Evolutionary conservation across 2,113 vertebrate genomes (phyloP), one percentile per base, ranked within the genome.

Genomic region (Clarias macrocephalus): DNA sequence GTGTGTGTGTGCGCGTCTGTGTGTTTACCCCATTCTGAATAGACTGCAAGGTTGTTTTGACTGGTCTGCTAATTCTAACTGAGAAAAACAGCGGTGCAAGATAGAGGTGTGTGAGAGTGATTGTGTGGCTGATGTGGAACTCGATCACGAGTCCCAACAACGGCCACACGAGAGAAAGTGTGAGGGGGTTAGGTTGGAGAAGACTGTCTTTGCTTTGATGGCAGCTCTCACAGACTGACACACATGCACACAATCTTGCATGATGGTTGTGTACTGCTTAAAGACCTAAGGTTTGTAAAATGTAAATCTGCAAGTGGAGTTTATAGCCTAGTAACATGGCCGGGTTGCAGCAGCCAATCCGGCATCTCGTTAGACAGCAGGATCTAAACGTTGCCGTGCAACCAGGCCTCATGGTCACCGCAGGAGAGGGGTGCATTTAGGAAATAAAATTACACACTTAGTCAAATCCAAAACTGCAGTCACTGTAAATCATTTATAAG

Each of bases 121-220:
- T 42, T 70, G 62, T 66, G 86, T 86, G 82, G 86, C 86, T 88
- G 85, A 93, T 89, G 88, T 21, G 91, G 91, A 88, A 91, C 89
- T 87, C 89, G 91, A 89, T 90, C 84, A 88, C 89, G 91, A 91
- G 93, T 91, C 92, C 91, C 85, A 19, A 89, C 92, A 94, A 92
- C 90, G 92, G 92, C 93, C 94, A 93, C 91, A 94, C 91, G 90
- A 87, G 54, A 85, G 48, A 54, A 84, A 85, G 90, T 86, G 90
- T 87, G 87, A 52, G 63, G 84, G 85, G 80, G 85, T 79, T 54
- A 81, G 86, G 80, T 85, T 73, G 68, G 62, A 86, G 87, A 82
- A 86, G 89, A 87, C 56, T 82, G 54, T 68, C 60, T 63, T 33
- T 15, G 25, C 91, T 95, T 94, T 95, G 93, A 94, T 91, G 91